phyloP scores from a whole-genome alignment of 2,888 invertebrate genomes.

The Cantharis rustica region DNA sequence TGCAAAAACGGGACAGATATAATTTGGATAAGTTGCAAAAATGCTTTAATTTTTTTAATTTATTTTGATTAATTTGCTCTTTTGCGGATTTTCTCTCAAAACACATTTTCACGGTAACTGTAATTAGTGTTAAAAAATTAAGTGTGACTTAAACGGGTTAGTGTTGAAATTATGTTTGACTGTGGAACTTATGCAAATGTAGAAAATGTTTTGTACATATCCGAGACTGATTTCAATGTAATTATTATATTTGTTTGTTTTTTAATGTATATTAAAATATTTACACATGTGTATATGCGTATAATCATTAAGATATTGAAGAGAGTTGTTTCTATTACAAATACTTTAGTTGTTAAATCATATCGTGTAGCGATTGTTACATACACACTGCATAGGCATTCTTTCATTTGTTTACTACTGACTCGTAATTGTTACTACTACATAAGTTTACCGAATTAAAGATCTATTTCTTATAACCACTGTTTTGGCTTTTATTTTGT shows the following conservation, averaged over 20 bases:
- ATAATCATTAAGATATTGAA: conserved; percentile 12
- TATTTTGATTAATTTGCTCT: background rate
- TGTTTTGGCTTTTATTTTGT: background rate
- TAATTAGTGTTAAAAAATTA: conserved; percentile 5
- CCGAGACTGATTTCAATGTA: conserved; percentile 30
- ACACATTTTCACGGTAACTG: background rate
- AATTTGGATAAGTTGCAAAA: background rate
- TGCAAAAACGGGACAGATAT: background rate
- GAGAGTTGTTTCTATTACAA: background rate
- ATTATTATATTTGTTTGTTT: conserved; percentile 28
- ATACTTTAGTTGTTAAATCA: background rate
- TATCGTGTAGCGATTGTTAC: background rate
- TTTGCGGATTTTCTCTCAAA: background rate
- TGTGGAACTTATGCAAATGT: conserved; percentile 11
- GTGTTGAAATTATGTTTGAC: conserved; percentile 18
- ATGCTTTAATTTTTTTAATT: background rate
- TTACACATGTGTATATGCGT: conserved; percentile 22
- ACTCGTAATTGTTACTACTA: background rate
- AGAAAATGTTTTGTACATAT: conserved; percentile 25
- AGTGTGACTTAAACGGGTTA: conserved; percentile 18
- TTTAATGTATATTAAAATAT: conserved; percentile 11
- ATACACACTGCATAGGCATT: background rate
- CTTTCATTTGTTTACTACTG: background rate
- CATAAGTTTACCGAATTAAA: background rate
- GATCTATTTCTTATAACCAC: background rate